phyloP scores from a whole-genome alignment of 2,113 vertebrate species.

The Athene cunicularia region DNA sequence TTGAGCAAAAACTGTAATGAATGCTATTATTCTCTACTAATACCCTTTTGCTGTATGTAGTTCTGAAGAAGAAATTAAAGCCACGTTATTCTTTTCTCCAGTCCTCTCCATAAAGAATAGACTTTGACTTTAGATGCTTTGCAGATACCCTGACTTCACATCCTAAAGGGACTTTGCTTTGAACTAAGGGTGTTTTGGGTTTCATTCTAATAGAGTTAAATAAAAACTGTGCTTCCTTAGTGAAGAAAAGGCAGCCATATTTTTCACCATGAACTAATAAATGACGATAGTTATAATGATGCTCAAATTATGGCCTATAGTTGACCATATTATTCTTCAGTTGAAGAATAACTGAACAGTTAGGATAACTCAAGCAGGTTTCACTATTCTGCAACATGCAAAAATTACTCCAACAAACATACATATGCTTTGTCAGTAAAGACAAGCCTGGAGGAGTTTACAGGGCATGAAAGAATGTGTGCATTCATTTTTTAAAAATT shows the following conservation, averaged over 20 bases:
- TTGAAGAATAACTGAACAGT: background rate
- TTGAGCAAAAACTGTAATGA: background rate
- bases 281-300: background rate
- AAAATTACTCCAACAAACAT: background rate
- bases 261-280: background rate
- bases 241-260: background rate
- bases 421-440: background rate
- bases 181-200: background rate
- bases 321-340: too few species aligned
- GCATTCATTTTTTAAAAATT: background rate
- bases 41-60: background rate
- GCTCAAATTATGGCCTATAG: background rate
- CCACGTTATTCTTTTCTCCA: background rate
- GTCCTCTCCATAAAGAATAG: background rate
- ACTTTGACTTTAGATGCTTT: background rate
- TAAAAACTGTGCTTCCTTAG: background rate
- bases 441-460: background rate
- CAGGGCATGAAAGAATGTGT: background rate
- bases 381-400: background rate
- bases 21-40: background rate
- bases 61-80: background rate
- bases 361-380: background rate
- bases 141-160: background rate
- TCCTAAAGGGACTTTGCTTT: background rate
- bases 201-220: background rate